Base-by-base conservation (phyloP, 2,888 invertebrate species). In the Pseudanteris insignis region DNA sequence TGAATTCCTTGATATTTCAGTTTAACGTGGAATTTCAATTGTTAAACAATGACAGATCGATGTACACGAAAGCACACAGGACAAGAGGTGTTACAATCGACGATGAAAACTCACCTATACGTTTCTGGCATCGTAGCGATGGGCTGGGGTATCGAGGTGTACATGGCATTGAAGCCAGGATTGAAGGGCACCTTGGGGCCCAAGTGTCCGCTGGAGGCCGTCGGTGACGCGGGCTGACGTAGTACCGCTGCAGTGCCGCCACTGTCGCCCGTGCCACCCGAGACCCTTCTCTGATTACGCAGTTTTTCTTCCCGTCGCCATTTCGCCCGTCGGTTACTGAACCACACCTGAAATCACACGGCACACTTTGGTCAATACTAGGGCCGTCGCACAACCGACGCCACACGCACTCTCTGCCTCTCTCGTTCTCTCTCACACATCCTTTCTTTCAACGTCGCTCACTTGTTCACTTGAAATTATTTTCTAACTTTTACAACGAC, bases 231-330 rank as follows among this genome's bases (percentile, higher is more conserved):
- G 6, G 18, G 18, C 18, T 18, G 6, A 18, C 18, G 18, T 4
- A 3, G 6, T 4, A 18, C 6, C 18, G 18, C 18, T 18, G 84
- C 76, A 81, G 84, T 75, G 10, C 79, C 76, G 32, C 80, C 25
- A 26, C 71, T 40, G 30, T 71, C 61, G 53, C 71, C 70, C 54
- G 67, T 69, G 12, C 68, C 75, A 21, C 76, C 76, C 10, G 75
- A 77, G 30, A 81, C 79, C 50, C 92, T 84, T 67, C 92, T 83
- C 82, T 97, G 97, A 78, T 93, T 96, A 44, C 98, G 88, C 58
- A 99, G 86, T 82, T 99, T 99, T 81, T 99, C 99, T 80, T 99
- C 99, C 10, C 99, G 87, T 43, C 99, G 89, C 96, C 97, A 98
- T 84, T 99, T 99, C 69, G 99, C 99, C 38, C 99, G 87, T 47